Conservation (phyloP, 1,140 invertebrate genomes). For the Drosophila kurseongensis region DNA sequence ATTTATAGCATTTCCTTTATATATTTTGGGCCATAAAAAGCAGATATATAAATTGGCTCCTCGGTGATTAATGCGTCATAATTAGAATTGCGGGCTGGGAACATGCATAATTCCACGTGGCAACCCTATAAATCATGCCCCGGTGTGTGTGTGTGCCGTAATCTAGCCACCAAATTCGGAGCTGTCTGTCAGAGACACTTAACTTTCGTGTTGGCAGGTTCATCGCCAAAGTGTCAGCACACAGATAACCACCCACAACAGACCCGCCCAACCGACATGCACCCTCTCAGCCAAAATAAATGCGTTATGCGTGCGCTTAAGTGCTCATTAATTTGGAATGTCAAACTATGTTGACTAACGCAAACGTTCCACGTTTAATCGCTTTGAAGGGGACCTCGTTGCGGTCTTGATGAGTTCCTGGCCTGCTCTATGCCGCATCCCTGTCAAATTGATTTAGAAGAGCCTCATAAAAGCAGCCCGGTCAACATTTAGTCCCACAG, state of each 20-base stretch:
- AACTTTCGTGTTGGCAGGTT: constrained; percentile 54
- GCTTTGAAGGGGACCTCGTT: constrained; percentile 55
- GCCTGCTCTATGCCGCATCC: constrained; percentile 30
- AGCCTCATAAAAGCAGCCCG: constrained; percentile 43
- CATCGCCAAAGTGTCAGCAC: constrained; percentile 46
- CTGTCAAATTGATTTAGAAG: constrained; percentile 56
- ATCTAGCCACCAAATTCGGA: constrained; percentile 37
- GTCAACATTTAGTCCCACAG: constrained; percentile 31
- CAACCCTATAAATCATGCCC: constrained; percentile 48
- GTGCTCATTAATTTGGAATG: constrained; percentile 80
- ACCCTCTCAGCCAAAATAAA: constrained; percentile 57
- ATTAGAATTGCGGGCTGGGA: constrained; percentile 30
- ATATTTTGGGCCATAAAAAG: constrained; percentile 42
- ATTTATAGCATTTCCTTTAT: constrained; percentile 32
- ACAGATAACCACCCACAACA: neutral
- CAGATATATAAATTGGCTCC: constrained; percentile 38
- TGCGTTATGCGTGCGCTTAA: constrained; percentile 81
- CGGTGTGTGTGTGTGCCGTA: constrained; percentile 17
- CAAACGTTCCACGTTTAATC: constrained; percentile 59
- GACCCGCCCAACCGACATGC: neutral
- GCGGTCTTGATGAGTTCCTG: constrained; percentile 34
- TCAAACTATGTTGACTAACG: constrained; percentile 65
- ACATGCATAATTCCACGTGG: constrained; percentile 50
- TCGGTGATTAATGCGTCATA: constrained; percentile 52
- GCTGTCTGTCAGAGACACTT: constrained; percentile 58